These are phyloP conservation scores for Drosophila santomea DNA, from an alignment of 1,140 invertebrate genomes.

Conservation along the genomic window DNA sequence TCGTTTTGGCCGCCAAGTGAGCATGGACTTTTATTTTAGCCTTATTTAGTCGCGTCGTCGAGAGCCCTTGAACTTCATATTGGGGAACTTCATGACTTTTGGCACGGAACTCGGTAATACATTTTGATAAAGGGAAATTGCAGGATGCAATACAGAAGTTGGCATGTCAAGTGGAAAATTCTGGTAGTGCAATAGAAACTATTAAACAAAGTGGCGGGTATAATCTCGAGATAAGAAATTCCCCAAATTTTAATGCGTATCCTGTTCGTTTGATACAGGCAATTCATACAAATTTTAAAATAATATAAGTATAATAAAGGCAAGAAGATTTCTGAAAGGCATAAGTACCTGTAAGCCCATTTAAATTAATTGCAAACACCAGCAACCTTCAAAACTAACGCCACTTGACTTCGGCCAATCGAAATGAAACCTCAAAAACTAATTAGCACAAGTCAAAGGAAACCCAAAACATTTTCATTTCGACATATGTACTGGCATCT, in stretches of 20 bases:
- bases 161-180: conserved; percentile 27
- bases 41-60: conserved; percentile 9
- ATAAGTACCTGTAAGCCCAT: neutral
- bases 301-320: no score
- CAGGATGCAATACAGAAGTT: conserved; percentile 19
- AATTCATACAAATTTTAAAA: neutral
- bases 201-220: neutral
- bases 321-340: no score
- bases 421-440: conserved; percentile 66
- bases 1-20: conserved; percentile 48
- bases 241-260: no score
- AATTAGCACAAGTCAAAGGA: conserved; percentile 60
- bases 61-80: conserved; percentile 55
- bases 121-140: conserved; percentile 19
- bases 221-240: neutral
- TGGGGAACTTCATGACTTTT: conserved; percentile 45
- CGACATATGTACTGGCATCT: conserved; percentile 16
- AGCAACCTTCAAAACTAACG: conserved; percentile 17
- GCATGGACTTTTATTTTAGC: conserved; percentile 57
- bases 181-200: neutral
- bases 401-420: conserved; percentile 9
- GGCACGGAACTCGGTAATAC: conserved; percentile 54
- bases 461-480: conserved; percentile 31
- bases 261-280: no score
- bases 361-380: conserved; percentile 6